Evolutionary conservation across 1,140 invertebrate genomes (phyloP).

Genomic region (Drosophila sturtevanti): DNA sequence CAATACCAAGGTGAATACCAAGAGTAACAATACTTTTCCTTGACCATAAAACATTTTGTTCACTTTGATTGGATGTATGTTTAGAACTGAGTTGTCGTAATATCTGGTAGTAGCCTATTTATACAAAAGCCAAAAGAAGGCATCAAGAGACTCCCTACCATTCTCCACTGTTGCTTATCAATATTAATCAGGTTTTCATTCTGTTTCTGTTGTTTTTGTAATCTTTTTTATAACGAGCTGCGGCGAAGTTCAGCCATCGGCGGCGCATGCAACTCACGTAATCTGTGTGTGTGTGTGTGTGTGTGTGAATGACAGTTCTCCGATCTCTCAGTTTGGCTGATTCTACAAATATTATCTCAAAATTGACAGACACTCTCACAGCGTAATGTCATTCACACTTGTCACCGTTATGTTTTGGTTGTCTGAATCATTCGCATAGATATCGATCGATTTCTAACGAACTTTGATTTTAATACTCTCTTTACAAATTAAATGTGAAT

Average conservation of each 20-base stretch:
- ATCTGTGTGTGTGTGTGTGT: background rate
- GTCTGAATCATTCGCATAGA: slow-evolving; percentile 30
- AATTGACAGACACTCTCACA: slow-evolving; percentile 50
- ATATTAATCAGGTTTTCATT: slow-evolving; percentile 67
- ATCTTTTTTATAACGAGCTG: slow-evolving; percentile 1
- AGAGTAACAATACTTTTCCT: slow-evolving; percentile 31
- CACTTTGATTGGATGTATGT: slow-evolving; percentile 11
- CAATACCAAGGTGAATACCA: slow-evolving; percentile 35
- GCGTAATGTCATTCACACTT: slow-evolving; percentile 65
- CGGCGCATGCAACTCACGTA: slow-evolving; percentile 56
- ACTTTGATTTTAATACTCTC: background rate
- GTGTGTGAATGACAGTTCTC: slow-evolving; percentile 9
- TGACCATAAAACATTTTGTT: slow-evolving; percentile 44
- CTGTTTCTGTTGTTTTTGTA: background rate
- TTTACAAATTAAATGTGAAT: slow-evolving; percentile 34
- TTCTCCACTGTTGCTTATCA: slow-evolving; percentile 15
- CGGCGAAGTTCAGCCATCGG: too few relatives aligned
- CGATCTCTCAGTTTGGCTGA: slow-evolving; percentile 30
- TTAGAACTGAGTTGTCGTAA: slow-evolving; percentile 47
- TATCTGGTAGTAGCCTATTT: slow-evolving; percentile 30
- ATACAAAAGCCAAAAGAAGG: slow-evolving; percentile 19
- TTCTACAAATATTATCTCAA: slow-evolving; percentile 54
- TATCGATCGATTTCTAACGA: slow-evolving; percentile 2
- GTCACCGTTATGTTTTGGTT: slow-evolving; percentile 33
- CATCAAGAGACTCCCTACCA: background rate